Evolutionary conservation across 53 echinoderm and acorn worm species (phyloP).

Genomic region (Mesocentrotus franciscanus): DNA sequence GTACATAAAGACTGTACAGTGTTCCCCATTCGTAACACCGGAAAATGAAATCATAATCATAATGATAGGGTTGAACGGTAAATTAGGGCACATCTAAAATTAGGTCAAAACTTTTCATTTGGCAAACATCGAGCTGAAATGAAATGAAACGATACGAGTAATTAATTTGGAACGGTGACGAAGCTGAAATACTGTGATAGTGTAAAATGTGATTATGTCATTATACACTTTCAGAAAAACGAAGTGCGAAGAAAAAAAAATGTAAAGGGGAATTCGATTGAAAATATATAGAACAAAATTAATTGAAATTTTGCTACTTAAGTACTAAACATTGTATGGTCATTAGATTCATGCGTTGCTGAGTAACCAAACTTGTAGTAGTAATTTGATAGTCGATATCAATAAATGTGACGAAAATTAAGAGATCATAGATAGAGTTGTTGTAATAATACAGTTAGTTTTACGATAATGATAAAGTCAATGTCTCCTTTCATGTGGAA

Average conservation of each 20-base stretch:
- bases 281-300: background rate
- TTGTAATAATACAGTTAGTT: background rate
- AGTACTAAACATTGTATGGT: background rate
- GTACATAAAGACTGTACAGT: background rate
- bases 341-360: background rate
- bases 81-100: background rate
- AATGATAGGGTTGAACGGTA: background rate
- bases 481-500: background rate
- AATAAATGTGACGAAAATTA: background rate
- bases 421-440: background rate
- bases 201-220: background rate
- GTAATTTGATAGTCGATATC: background rate
- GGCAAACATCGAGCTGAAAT: background rate
- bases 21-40: background rate
- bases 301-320: background rate
- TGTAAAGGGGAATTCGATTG: background rate
- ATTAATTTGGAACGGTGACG: background rate
- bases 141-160: background rate
- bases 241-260: background rate
- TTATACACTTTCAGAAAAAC: no score
- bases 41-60: slow-evolving; percentile 10
- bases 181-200: background rate
- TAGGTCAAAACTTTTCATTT: background rate
- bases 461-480: background rate
- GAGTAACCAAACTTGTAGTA: background rate